Conservation (phyloP, 2,797 vertebrate species). For the Adelosebastes latens region DNA sequence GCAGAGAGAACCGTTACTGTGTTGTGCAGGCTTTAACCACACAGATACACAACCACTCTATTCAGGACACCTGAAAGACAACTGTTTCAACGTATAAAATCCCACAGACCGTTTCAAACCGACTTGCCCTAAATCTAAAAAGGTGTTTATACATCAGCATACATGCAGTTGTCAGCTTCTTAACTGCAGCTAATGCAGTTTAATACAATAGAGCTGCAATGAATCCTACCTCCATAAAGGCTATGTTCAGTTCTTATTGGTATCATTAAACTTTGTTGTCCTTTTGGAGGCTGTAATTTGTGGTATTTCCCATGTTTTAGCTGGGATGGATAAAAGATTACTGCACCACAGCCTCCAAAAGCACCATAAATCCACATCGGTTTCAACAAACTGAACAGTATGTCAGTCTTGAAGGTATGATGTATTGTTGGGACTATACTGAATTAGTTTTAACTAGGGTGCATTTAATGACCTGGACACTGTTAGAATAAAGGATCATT, state of each 20-base stretch:
- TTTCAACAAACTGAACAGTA: not conserved
- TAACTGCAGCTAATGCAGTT: not conserved
- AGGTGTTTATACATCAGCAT: no score
- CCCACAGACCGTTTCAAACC: not conserved
- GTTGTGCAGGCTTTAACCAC: constrained; percentile 12
- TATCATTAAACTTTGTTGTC: no score
- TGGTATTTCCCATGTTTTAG: no score
- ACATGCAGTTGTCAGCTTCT: no score
- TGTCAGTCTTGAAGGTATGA: fast-evolving
- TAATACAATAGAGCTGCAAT: not conserved
- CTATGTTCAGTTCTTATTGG: not conserved
- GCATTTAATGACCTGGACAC: not conserved
- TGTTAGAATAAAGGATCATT: no score
- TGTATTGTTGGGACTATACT: no score
- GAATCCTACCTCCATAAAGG: fast-evolving
- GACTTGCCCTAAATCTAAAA: not conserved
- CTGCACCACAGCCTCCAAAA: not conserved
- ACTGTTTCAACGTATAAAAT: not conserved
- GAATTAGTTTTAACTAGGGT: not conserved
- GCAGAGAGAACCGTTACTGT: constrained; percentile 36
- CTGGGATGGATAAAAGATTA: no score
- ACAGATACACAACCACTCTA: not conserved
- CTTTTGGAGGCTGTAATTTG: not conserved
- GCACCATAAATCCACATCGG: no score
- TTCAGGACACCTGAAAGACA: not conserved